phyloP scores from a whole-genome alignment of 2,797 vertebrate species.

The Microchirus variegatus region DNA sequence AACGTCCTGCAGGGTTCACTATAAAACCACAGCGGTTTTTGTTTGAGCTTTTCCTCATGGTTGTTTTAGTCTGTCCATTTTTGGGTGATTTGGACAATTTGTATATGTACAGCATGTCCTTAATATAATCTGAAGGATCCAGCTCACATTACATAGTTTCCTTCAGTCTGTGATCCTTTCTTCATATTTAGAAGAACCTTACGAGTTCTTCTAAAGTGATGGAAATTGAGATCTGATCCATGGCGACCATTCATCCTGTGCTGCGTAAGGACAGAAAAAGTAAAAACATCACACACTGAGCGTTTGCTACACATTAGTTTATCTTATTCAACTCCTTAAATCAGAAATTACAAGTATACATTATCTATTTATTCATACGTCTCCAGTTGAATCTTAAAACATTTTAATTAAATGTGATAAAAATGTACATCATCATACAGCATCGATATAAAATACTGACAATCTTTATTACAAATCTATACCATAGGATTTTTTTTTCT shows the following conservation, averaged over 20 bases:
- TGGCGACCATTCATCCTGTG: too few relatives aligned
- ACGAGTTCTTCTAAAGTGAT: too few relatives aligned
- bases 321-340: constrained; percentile 78
- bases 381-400: constrained; percentile 73
- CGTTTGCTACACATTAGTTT: constrained; percentile 80
- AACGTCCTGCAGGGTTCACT: constrained; percentile 53
- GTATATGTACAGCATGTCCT: too few relatives aligned
- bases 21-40: constrained; percentile 8
- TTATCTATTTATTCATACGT: constrained; percentile 66
- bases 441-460: constrained; percentile 86
- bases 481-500: constrained; percentile 71
- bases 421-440: constrained; percentile 80
- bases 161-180: too few relatives aligned
- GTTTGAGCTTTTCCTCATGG: too few relatives aligned
- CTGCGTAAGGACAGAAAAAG: too few relatives aligned
- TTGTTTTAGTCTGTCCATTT: too few relatives aligned
- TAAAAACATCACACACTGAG: constrained; percentile 7
- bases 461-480: constrained; percentile 86
- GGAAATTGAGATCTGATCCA: too few relatives aligned
- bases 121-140: too few relatives aligned
- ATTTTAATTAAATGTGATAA: constrained; percentile 77
- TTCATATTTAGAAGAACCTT: too few relatives aligned
- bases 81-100: too few relatives aligned
- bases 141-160: too few relatives aligned
- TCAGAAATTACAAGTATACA: constrained; percentile 76